Conservation (phyloP, 2,888 invertebrate genomes). For the Hylaea fasciaria region DNA sequence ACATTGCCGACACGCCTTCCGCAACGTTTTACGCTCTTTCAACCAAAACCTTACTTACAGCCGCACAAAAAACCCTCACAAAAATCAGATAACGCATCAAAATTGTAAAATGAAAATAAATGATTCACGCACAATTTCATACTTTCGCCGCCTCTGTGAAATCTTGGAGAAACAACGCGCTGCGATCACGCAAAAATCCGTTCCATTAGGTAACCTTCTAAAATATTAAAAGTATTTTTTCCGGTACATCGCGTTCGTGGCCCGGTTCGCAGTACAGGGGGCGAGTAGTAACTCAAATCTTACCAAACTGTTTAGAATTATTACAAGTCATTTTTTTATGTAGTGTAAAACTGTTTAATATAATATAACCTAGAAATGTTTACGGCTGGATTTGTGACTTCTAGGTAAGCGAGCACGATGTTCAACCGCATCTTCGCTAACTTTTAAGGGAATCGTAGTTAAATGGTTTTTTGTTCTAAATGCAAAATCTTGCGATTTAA, state of each 20-base stretch:
- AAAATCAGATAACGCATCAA: conserved; percentile 37
- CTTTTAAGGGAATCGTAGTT: no score
- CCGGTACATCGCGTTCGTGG: conserved; percentile 31
- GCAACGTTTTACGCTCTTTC: conserved; percentile 4
- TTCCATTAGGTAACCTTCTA: conserved; percentile 41
- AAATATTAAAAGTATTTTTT: conserved; percentile 47
- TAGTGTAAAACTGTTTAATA: not conserved
- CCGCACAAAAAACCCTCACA: conserved; percentile 1
- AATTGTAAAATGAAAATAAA: conserved; percentile 41
- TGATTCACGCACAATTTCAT: conserved; percentile 41
- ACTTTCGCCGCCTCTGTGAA: conserved; percentile 29
- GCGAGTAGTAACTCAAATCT: conserved; percentile 22
- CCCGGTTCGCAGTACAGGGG: conserved; percentile 25
- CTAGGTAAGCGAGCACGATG: no score
- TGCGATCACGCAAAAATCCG: conserved; percentile 43
- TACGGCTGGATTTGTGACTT: no score
- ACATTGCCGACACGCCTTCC: not conserved
- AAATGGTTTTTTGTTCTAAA: no score
- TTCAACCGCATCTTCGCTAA: no score
- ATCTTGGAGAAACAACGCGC: conserved; percentile 30
- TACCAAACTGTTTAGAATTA: no score
- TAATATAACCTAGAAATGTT: no score
- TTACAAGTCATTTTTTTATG: not conserved
- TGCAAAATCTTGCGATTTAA: no score
- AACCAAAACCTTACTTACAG: conserved; percentile 16